Conservation (phyloP, 1,140 invertebrate species). For the Lepidurus couesii region DNA sequence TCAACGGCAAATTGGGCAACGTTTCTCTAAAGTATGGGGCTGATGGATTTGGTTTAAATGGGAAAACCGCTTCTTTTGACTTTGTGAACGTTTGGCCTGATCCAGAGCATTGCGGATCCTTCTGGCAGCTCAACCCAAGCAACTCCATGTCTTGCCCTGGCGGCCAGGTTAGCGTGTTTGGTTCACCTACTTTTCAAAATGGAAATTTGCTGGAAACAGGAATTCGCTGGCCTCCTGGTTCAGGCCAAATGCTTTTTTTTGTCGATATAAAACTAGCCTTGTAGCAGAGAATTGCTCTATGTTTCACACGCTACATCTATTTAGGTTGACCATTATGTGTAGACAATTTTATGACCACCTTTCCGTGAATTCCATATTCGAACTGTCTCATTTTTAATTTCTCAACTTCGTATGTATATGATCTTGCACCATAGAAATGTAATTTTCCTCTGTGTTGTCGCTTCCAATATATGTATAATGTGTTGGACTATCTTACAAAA, state of each 20-base stretch:
- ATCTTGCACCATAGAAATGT: too few species aligned
- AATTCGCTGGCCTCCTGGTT: neutral
- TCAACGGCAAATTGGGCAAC: neutral
- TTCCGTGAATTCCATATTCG: too few species aligned
- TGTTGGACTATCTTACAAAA: too few species aligned
- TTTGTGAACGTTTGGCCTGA: neutral
- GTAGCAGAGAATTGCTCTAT: neutral
- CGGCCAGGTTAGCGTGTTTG: neutral
- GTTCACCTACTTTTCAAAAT: neutral
- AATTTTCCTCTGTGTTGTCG: too few species aligned
- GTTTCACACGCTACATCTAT: too few species aligned
- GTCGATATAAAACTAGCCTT: neutral
- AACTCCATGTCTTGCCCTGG: neutral
- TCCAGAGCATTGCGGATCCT: neutral
- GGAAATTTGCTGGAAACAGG: neutral
- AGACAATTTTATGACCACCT: too few species aligned
- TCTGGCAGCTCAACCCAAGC: neutral
- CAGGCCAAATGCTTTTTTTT: neutral
- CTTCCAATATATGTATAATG: too few species aligned
- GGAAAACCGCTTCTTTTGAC: neutral
- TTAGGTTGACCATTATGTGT: too few species aligned
- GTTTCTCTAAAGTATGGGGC: neutral
- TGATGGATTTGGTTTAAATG: neutral
- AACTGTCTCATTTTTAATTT: too few species aligned
- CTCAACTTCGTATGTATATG: too few species aligned